phyloP scores from a whole-genome alignment of 2,113 vertebrate species.

The Grammomys dolichurus region DNA sequence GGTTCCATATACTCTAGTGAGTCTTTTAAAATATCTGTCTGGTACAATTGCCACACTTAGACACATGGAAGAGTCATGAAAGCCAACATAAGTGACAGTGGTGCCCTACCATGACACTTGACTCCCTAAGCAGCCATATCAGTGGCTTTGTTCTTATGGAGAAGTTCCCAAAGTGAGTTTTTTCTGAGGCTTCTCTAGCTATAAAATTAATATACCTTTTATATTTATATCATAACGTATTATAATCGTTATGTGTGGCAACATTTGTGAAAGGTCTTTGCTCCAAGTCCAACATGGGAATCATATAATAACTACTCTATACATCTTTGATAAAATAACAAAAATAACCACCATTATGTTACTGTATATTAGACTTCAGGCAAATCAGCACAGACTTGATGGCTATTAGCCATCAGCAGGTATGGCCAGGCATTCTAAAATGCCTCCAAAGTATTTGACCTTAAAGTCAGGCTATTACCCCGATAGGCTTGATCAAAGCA shows the following conservation, averaged over 20 bases:
- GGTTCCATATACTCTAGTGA: neutral
- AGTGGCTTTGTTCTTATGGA: neutral
- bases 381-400: conserved; percentile 14
- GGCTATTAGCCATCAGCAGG: neutral
- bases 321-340: neutral
- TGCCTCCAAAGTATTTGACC: neutral
- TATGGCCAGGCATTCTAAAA: conserved; percentile 17
- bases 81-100: neutral
- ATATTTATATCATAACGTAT: neutral
- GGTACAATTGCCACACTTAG: neutral
- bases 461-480: neutral
- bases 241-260: neutral
- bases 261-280: conserved; percentile 37
- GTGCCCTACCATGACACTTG: too few relatives aligned
- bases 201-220: neutral
- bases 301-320: neutral
- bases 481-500: neutral
- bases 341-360: neutral
- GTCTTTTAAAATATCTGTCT: neutral
- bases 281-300: neutral
- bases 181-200: neutral
- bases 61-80: neutral
- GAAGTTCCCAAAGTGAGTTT: neutral
- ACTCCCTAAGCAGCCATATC: neutral
- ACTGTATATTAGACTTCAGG: neutral